Percentiles rank a stretch among this genome's conserved stretches.
These are phyloP conservation scores for Andrena haemorrhoa DNA, from an alignment of 2,888 invertebrate species.

Conservation along the genomic window DNA sequence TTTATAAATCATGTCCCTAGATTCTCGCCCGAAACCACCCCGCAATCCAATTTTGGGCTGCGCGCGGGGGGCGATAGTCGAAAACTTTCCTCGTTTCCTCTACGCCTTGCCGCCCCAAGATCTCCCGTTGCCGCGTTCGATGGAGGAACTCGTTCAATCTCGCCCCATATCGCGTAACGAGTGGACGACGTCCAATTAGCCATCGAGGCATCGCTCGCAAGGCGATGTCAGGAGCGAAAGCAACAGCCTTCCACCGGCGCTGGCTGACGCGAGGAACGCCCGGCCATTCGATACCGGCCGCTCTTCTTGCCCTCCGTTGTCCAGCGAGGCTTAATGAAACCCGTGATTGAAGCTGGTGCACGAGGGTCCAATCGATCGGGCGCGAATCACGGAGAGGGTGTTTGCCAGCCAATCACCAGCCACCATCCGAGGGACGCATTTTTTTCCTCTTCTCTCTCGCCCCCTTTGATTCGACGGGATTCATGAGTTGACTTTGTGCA, in stretches of 20 bases:
- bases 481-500: conserved; percentile 69
- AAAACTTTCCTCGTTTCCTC: background rate
- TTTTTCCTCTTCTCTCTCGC: conserved; percentile 42
- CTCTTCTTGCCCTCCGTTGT: conserved; percentile 51
- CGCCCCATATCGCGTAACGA: conserved; percentile 51
- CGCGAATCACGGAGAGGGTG: conserved; percentile 74
- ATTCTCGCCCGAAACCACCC: background rate
- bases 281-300: conserved; percentile 54
- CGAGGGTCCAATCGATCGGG: conserved; percentile 74
- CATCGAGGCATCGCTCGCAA: conserved; percentile 18
- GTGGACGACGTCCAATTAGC: conserved; percentile 46
- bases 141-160: conserved; percentile 28
- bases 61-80: background rate
- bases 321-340: conserved; percentile 78
- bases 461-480: conserved; percentile 67
- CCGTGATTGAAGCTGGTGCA: conserved; percentile 78
- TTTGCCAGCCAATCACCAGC: conserved; percentile 77
- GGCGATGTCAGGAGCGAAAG: conserved; percentile 21
- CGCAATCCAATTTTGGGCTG: background rate
- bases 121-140: background rate
- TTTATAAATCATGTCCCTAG: background rate
- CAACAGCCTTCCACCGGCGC: conserved; percentile 22
- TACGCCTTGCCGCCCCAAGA: background rate
- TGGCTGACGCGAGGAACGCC: conserved; percentile 47
- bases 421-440: conserved; percentile 63